Conservation (phyloP, 2,888 invertebrate genomes). For the Griposia aprilina region DNA sequence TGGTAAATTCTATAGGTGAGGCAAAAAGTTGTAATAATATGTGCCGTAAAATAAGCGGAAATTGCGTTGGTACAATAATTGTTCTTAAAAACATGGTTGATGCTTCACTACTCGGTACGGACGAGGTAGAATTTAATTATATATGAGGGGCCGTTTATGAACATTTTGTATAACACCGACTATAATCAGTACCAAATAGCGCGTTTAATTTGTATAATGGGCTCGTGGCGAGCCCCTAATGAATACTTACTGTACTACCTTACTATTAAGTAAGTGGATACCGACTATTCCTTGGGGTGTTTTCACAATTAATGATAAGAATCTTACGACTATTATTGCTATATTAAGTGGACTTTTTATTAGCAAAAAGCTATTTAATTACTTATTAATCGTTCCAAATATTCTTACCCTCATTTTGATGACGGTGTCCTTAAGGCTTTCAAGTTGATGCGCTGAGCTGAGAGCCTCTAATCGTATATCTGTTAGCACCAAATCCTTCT, state of each 20-base stretch:
- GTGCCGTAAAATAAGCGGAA: slow-evolving; percentile 34
- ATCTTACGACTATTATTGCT: slow-evolving; percentile 41
- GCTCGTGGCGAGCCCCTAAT: slow-evolving; percentile 44
- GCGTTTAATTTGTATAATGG: slow-evolving; percentile 58
- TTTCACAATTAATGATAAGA: slow-evolving; percentile 53
- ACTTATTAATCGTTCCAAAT: slow-evolving; percentile 4
- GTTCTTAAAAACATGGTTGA: slow-evolving; percentile 32
- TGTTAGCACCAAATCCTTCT: slow-evolving; percentile 98
- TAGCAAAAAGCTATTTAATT: slow-evolving; percentile 32
- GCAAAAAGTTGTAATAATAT: slow-evolving; percentile 24
- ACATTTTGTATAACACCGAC: slow-evolving; percentile 35
- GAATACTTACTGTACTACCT: slow-evolving; percentile 35
- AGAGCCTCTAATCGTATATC: slow-evolving; percentile 99
- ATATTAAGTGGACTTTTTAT: slow-evolving; percentile 32
- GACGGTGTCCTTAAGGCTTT: slow-evolving; percentile 98
- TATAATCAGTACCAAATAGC: slow-evolving; percentile 52
- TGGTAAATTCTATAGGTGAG: neutral
- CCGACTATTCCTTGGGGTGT: slow-evolving; percentile 41
- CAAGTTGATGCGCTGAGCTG: slow-evolving; percentile 98
- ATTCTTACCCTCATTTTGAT: slow-evolving; percentile 97
- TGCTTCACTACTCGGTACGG: slow-evolving; percentile 32
- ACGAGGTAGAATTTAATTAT: slow-evolving; percentile 45
- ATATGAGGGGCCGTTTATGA: slow-evolving; percentile 41
- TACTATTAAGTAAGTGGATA: slow-evolving; percentile 51
- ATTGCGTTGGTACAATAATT: slow-evolving; percentile 27